Base-by-base conservation (phyloP, 2,797 vertebrate species). In the Chaenodraco wilsoni region DNA sequence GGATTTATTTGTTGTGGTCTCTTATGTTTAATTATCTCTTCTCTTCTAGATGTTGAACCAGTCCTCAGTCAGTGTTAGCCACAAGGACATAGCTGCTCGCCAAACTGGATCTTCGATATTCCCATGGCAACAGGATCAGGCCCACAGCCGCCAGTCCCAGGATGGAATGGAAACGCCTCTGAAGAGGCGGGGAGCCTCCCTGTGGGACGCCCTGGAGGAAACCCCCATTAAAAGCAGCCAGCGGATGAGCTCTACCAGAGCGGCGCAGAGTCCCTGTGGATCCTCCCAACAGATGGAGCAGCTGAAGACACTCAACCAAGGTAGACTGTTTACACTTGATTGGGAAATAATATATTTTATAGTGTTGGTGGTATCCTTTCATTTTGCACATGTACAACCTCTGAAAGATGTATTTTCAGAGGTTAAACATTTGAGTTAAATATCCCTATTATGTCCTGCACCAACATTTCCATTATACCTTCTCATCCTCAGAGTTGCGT, bases 81-180 rank as follows among this genome's bases (percentile, higher is more conserved):
- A 96, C 84, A 96, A 95, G 40, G 96, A 97, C 78, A 96, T 98
- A 41, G 96, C 96, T 51, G 96, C 96, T 27, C 93, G 95, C 2
- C 96, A 97, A 81, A 74, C 95, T 44, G 96, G 96, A 9, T 99
- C 97, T 0, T 96, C 96, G 0, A 95, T 98, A 72, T 98, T 99
- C 85, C 95, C 96, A 11, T 98, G 96, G 97, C 97, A 98, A 83
- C 93, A 95, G 79, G 94, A 97, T 58, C 91, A 94, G 66, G 90
- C 88, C 7, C 92, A 95, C 21, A 81, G 80, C 45, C 90, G 82
- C 3, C 87, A 86, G 54, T 87, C 92, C 54, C 91, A 89, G 33
- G 90, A 61, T 85, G 76, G 65, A 46, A 88, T 89, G 66, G 95
- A 95, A 85, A 96, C 95, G 0, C 95, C 95, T 7, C 69, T 93